Conservation (phyloP, 2,797 vertebrate genomes). For the Characodon lateralis region DNA sequence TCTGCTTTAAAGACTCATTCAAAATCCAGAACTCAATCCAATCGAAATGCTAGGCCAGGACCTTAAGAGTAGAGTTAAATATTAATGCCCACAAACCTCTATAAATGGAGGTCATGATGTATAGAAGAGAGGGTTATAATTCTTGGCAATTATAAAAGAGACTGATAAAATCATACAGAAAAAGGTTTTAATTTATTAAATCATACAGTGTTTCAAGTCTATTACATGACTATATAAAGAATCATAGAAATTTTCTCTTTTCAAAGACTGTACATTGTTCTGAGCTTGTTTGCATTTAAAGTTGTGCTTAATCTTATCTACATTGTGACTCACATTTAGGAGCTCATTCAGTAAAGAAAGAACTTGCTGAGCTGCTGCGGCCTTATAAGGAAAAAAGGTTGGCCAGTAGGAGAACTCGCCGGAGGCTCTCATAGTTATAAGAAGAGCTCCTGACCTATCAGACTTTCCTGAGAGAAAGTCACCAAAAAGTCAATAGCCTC, state of each 20-base stretch:
- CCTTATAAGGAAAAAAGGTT: conserved; percentile 69
- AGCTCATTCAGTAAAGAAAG: conserved; percentile 47
- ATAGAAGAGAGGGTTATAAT: background rate
- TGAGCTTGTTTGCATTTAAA: background rate
- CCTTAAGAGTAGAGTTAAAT: background rate
- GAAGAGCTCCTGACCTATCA: conserved; percentile 72
- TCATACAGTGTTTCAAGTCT: background rate
- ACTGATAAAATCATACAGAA: background rate
- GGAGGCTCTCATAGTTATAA: conserved; percentile 72
- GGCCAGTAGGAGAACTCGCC: conserved; percentile 72
- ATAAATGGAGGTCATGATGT: background rate
- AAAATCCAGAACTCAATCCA: background rate
- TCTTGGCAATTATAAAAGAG: background rate
- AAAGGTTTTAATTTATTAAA: background rate
- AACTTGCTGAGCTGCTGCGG: conserved; percentile 68
- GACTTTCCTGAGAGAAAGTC: conserved; percentile 56
- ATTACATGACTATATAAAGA: background rate
- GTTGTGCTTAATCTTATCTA: background rate
- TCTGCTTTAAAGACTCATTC: too few relatives aligned
- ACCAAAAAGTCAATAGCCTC: conserved; percentile 51
- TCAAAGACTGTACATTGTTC: background rate
- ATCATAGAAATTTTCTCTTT: background rate
- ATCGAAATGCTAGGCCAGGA: background rate
- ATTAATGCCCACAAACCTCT: background rate
- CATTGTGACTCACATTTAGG: conserved; percentile 50